phyloP scores from a whole-genome alignment of 2,113 vertebrate genomes.

The Brachyhypopomus occidentalis region DNA sequence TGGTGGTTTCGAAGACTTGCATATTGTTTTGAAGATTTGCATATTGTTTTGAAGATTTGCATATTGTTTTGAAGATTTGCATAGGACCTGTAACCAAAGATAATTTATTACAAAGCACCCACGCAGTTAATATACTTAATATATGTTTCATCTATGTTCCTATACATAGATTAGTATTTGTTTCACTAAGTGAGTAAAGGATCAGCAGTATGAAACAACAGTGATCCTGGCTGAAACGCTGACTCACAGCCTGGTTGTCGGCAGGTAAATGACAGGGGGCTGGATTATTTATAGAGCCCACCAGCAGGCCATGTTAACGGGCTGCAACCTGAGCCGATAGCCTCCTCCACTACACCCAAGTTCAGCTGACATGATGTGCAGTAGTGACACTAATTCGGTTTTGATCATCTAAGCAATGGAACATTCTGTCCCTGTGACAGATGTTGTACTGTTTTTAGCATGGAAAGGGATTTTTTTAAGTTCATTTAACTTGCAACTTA shows the following conservation, averaged over 20 bases:
- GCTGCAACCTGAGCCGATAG: constrained; percentile 13
- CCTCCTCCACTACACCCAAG: neutral
- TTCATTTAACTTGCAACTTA: neutral
- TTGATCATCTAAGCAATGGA: neutral
- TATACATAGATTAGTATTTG: neutral
- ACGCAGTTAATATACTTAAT: neutral
- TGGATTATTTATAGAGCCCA: constrained; percentile 66
- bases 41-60: no score
- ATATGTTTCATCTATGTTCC: neutral
- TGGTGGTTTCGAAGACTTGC: no score
- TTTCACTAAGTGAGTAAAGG: neutral
- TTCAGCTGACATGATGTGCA: constrained; percentile 17
- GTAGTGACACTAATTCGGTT: neutral
- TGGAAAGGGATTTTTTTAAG: no score
- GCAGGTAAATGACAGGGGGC: constrained; percentile 14
- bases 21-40: no score
- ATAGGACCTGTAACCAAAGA: no score
- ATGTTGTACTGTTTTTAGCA: neutral
- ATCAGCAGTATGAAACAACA: neutral
- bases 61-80: no score
- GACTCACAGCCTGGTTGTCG: constrained; percentile 49
- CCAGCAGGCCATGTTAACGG: constrained; percentile 35
- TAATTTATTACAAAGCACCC: neutral
- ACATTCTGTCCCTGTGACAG: neutral
- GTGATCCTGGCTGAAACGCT: constrained; percentile 7